Conservation (phyloP, 2,113 vertebrate species). For the Pseudopipra pipra region DNA sequence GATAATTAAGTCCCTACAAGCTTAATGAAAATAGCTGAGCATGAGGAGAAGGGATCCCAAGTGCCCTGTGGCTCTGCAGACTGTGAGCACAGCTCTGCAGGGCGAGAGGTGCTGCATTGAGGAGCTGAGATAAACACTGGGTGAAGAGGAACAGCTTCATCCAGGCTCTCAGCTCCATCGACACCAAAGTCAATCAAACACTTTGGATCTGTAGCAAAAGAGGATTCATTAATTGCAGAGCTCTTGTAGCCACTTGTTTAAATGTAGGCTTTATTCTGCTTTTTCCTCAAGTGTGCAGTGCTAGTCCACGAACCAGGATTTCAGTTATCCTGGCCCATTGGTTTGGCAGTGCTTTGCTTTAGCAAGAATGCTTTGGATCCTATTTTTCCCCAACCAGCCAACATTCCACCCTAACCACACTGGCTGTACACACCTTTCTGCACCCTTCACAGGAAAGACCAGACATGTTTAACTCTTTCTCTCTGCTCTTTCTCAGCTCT, state of each 20-base stretch:
- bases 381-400: neutral
- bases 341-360: neutral
- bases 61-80: neutral
- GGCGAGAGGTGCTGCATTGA: neutral
- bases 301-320: neutral
- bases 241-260: neutral
- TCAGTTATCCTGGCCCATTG: neutral
- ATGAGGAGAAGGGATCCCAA: neutral
- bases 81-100: neutral
- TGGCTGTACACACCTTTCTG: neutral
- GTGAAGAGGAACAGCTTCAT: neutral
- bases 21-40: conserved; percentile 12
- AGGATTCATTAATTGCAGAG: neutral
- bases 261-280: neutral
- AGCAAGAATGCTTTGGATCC: neutral
- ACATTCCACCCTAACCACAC: neutral
- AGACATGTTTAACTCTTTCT: neutral
- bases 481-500: neutral
- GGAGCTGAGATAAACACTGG: neutral
- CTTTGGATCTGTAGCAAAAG: neutral
- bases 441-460: neutral
- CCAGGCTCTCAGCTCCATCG: neutral
- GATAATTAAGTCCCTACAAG: conserved; percentile 14
- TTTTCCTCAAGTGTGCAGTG: neutral
- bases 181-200: neutral